Percentiles rank a stretch among this genome's conserved stretches.
These are phyloP conservation scores for Halcyon malimbica DNA, from an alignment of 2,113 vertebrate species.

Conservation along the genomic window DNA sequence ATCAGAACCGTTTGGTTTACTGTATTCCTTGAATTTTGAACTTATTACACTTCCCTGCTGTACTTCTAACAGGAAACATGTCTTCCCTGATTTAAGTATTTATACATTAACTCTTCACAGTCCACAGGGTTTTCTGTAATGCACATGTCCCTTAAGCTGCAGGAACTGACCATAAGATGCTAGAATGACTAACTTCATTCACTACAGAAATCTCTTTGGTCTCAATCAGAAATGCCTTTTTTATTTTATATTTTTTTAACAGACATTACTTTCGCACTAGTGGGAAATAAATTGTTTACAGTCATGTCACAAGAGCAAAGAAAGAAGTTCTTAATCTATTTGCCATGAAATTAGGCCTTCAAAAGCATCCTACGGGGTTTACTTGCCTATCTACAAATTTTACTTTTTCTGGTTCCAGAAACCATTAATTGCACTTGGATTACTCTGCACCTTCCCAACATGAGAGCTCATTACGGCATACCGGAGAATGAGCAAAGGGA, in stretches of 20 bases:
- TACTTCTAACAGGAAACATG: neutral
- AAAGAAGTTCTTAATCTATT: neutral
- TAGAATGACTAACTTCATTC: neutral
- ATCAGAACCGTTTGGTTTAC: neutral
- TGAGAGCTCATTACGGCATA: neutral
- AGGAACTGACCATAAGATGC: neutral
- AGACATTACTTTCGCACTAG: neutral
- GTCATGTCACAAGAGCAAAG: neutral
- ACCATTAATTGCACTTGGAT: neutral
- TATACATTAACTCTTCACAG: neutral
- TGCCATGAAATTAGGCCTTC: neutral
- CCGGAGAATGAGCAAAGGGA: neutral
- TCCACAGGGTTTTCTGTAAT: neutral
- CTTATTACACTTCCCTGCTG: neutral
- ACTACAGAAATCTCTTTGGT: neutral
- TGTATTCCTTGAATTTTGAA: neutral
- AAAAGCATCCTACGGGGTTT: neutral
- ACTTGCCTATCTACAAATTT: neutral
- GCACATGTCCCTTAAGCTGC: neutral
- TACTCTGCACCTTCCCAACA: neutral
- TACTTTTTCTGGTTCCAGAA: neutral
- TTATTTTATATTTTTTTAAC: neutral
- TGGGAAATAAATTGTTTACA: neutral
- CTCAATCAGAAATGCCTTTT: neutral
- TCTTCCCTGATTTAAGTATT: neutral